These are phyloP conservation scores for Drosophila asahinai DNA, from an alignment of 1,140 invertebrate species.

Conservation along the genomic window DNA sequence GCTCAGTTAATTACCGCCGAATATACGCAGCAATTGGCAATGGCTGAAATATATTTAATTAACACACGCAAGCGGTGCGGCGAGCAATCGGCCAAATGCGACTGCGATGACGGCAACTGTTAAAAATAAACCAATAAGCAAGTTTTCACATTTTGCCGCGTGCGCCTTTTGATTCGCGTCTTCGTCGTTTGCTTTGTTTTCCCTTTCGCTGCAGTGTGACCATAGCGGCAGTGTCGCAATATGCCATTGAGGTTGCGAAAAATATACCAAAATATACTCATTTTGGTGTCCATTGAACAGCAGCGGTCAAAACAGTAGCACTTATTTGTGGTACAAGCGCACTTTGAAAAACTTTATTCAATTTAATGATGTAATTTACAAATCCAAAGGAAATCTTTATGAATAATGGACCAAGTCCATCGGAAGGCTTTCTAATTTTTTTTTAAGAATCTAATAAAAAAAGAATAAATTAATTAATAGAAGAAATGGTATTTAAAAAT, in stretches of 20 bases:
- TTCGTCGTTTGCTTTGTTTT: constrained; percentile 50
- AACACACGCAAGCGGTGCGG: constrained; percentile 51
- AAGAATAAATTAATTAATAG: too few species aligned
- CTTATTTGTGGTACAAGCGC: too few species aligned
- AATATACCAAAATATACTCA: constrained; percentile 2
- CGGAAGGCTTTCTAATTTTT: too few species aligned
- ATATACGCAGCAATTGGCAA: constrained; percentile 63
- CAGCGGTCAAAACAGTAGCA: neutral
- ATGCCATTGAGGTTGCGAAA: neutral
- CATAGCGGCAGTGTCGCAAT: constrained; percentile 4
- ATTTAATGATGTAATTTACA: neutral
- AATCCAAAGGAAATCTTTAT: neutral
- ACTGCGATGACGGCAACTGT: constrained; percentile 73
- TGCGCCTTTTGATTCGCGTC: constrained; percentile 57
- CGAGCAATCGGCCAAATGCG: constrained; percentile 42
- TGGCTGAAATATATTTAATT: constrained; percentile 70
- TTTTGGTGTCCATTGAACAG: neutral
- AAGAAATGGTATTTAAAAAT: too few species aligned
- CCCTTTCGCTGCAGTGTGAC: constrained; percentile 39
- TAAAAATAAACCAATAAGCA: constrained; percentile 79
- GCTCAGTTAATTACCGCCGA: constrained; percentile 60
- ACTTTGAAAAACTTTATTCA: neutral
- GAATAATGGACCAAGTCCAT: too few species aligned
- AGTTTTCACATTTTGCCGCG: constrained; percentile 67
- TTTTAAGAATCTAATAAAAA: too few species aligned